These are phyloP conservation scores for Platorchestia sp. DNA, from an alignment of 1,140 invertebrate species.

Conservation along the genomic window DNA sequence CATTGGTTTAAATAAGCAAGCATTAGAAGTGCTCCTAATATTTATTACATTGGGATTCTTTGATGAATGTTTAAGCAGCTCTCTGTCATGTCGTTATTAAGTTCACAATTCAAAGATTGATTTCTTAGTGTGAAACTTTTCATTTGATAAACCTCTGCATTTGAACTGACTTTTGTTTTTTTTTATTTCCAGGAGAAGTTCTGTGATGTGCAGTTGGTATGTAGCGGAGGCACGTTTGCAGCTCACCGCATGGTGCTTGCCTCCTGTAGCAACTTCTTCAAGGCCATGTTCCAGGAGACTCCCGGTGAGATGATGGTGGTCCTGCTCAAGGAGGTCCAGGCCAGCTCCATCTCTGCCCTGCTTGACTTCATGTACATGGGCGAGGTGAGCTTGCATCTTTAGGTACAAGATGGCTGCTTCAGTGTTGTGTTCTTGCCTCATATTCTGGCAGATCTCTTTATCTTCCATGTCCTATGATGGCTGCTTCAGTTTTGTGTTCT, in stretches of 20 bases:
- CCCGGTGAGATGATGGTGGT: slow-evolving; percentile 42
- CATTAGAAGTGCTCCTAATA: not conserved
- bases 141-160: not conserved
- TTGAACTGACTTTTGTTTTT: not conserved
- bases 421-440: no score
- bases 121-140: not conserved
- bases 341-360: not conserved
- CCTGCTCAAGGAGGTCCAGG: not conserved
- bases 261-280: slow-evolving; percentile 43
- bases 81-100: no score
- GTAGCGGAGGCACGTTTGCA: slow-evolving; percentile 20
- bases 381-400: not conserved
- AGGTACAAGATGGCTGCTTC: no score
- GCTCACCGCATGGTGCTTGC: slow-evolving; percentile 35
- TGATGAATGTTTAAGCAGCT: no score
- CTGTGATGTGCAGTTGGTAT: slow-evolving; percentile 38
- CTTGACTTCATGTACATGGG: slow-evolving; percentile 51
- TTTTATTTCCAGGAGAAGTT: slow-evolving; percentile 31
- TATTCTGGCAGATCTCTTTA: no score
- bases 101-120: not conserved
- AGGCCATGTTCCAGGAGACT: slow-evolving; percentile 45
- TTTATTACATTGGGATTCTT: no score
- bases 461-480: no score
- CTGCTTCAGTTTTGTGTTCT: no score
- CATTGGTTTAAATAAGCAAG: not conserved